Evolutionary conservation across 1,140 invertebrate genomes (phyloP).

Genomic region (Drosophila malerkotliana): DNA sequence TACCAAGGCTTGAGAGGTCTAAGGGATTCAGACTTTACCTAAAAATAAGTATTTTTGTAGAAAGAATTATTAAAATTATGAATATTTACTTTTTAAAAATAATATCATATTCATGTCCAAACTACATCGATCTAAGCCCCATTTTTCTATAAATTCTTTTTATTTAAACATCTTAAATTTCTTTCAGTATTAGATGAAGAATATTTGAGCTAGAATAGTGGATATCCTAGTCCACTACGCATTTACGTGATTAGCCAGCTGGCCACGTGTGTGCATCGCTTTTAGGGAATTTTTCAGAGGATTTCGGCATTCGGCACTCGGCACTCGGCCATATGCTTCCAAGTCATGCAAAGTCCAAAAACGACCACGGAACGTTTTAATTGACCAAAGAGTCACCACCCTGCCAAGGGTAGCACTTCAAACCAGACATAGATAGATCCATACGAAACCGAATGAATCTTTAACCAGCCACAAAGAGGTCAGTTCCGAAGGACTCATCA

Average conservation of each 20-base stretch:
- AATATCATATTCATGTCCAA: no score
- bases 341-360: conserved; percentile 70
- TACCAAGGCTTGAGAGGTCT: no score
- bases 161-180: not conserved
- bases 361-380: conserved; percentile 55
- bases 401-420: conserved; percentile 10
- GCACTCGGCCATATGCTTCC: conserved; percentile 43
- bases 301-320: not conserved
- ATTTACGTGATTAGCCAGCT: conserved; percentile 81
- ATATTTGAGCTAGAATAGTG: conserved; percentile 10
- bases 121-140: no score
- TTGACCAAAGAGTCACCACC: conserved; percentile 31
- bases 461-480: conserved; percentile 27
- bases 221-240: conserved; percentile 59
- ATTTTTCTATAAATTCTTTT: no score
- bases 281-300: conserved; percentile 10
- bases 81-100: no score
- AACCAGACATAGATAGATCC: conserved; percentile 23
- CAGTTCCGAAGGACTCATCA: not conserved
- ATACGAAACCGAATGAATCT: conserved; percentile 22
- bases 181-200: not conserved
- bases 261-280: conserved; percentile 68
- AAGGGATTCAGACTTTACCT: no score
- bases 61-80: no score
- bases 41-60: no score